Percentiles rank a stretch among this genome's conserved stretches.
These are phyloP conservation scores for Sinonovacula constricta DNA, from an alignment of 1,140 invertebrate species.

Conservation along the genomic window DNA sequence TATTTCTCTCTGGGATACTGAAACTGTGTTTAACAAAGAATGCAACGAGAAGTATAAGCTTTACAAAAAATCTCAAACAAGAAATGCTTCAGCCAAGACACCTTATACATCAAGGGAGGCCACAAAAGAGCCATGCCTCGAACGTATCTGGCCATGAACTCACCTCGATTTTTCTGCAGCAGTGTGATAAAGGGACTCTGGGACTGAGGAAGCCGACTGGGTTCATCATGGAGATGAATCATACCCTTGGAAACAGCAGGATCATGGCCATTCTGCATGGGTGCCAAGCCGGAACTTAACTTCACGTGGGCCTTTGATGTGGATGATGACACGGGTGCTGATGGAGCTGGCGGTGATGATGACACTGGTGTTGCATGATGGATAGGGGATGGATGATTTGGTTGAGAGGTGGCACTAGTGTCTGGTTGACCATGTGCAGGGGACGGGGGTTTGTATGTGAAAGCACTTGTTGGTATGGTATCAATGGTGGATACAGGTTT, in stretches of 20 bases:
- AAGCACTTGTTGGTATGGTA: slow-evolving; percentile 31
- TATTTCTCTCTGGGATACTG: too few relatives aligned
- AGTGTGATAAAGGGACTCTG: slow-evolving; percentile 93
- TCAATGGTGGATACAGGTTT: background rate
- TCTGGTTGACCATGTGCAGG: background rate
- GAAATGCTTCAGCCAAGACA: too few relatives aligned
- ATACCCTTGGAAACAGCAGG: slow-evolving; percentile 24
- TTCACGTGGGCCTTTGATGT: background rate
- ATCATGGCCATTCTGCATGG: background rate
- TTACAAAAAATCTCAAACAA: too few relatives aligned
- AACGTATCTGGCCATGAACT: too few relatives aligned
- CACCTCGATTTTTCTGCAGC: slow-evolving; percentile 93
- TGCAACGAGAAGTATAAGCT: too few relatives aligned
- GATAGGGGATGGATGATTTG: too few relatives aligned
- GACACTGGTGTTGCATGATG: background rate
- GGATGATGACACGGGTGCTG: background rate
- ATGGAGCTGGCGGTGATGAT: background rate
- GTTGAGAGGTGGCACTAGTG: too few relatives aligned
- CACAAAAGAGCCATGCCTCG: too few relatives aligned
- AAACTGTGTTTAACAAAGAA: too few relatives aligned
- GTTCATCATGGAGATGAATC: slow-evolving; percentile 47
- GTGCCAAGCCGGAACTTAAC: background rate
- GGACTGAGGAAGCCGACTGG: slow-evolving; percentile 84
- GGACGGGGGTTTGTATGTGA: slow-evolving; percentile 1
- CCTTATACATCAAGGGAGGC: too few relatives aligned